phyloP scores from a whole-genome alignment of 2,888 invertebrate species.

The Philereme vetulata region DNA sequence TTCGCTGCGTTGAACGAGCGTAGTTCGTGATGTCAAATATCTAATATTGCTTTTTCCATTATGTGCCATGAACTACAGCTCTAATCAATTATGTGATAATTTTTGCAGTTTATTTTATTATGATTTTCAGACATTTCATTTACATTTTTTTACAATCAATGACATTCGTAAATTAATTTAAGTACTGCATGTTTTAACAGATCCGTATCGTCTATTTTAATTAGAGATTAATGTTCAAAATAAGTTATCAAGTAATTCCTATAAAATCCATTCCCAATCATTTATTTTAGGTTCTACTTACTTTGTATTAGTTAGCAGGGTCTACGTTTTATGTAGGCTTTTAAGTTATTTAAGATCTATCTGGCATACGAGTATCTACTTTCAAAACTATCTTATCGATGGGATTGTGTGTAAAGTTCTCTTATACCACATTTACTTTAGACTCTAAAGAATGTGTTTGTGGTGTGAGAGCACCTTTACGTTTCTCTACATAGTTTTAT shows the following conservation, averaged over 20 bases:
- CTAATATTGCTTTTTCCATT: conserved; percentile 9
- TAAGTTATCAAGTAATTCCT: conserved; percentile 30
- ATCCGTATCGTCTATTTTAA: conserved; percentile 16
- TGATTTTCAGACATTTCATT: conserved; percentile 11
- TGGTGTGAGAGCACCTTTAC: background rate
- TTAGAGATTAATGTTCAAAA: conserved; percentile 10
- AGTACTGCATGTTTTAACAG: background rate
- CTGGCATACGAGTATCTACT: conserved; percentile 46
- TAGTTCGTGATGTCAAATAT: conserved; percentile 22
- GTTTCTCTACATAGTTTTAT: background rate
- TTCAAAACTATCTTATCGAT: conserved; percentile 17
- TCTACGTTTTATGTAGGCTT: conserved; percentile 82
- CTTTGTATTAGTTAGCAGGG: conserved; percentile 66
- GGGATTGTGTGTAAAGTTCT: conserved; percentile 3
- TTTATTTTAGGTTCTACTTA: conserved; percentile 54
- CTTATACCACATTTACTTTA: conserved; percentile 1
- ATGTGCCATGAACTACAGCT: conserved; percentile 30
- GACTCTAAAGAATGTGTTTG: conserved; percentile 1
- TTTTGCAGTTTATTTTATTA: conserved; percentile 8
- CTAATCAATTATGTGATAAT: conserved; percentile 25
- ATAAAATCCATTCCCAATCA: conserved; percentile 49
- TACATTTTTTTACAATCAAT: conserved; percentile 1
- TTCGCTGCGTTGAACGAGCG: conserved; percentile 17
- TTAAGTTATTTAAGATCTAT: conserved; percentile 70
- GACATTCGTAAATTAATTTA: conserved; percentile 3